Evolutionary conservation across 1,140 invertebrate species (phyloP).

Genomic region (Planococcus citri): DNA sequence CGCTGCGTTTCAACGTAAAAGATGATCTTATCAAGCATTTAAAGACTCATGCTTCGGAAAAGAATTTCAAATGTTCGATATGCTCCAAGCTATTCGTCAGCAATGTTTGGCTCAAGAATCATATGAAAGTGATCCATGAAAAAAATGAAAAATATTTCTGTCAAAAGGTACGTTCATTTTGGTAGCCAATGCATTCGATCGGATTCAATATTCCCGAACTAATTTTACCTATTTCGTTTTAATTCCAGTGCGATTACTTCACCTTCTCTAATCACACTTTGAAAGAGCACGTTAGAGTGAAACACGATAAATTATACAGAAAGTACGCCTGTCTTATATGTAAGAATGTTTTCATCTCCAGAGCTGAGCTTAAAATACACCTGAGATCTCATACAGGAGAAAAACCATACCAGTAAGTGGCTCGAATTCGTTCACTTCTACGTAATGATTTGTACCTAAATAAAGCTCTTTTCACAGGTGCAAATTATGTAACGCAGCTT

Average conservation of each 20-base stretch:
- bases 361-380: not conserved
- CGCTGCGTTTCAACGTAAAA: not conserved
- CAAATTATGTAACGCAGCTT: not conserved
- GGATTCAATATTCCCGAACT: not conserved
- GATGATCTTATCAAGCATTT: not conserved
- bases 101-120: not conserved
- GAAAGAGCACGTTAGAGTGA: not conserved
- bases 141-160: conserved; percentile 9
- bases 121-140: not conserved
- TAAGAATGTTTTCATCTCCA: not conserved
- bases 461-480: not conserved
- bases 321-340: conserved; percentile 2
- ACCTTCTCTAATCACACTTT: not conserved
- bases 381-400: not conserved
- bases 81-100: not conserved
- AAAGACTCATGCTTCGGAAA: not conserved
- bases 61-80: conserved; percentile 2
- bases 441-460: not conserved
- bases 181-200: not conserved
- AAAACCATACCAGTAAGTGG: conserved; percentile 10
- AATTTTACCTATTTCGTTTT: conserved; percentile 1
- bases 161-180: conserved; percentile 8
- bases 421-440: not conserved
- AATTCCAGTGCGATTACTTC: conserved; percentile 15
- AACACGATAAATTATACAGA: not conserved